A percentile compares a stretch with the other conserved stretches of the same genome.
Evolutionary conservation across 2,797 vertebrate genomes (phyloP).

Genomic region (Buphagus erythrorhynchus): DNA sequence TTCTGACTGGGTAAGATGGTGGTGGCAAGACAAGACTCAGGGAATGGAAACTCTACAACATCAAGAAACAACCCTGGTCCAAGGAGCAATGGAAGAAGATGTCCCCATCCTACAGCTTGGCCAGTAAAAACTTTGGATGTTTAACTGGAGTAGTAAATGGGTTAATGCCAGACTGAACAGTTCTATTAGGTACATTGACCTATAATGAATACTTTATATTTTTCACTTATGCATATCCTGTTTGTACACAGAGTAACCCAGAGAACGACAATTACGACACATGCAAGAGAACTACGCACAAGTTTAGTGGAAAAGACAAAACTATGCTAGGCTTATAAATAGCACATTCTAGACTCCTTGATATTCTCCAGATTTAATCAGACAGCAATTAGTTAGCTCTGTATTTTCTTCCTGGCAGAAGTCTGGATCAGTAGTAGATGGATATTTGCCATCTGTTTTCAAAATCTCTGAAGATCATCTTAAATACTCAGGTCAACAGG

Average conservation of each 20-base stretch:
- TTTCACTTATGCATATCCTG: neutral
- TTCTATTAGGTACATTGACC: neutral
- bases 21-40: neutral
- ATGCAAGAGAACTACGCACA: neutral
- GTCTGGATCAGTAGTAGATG: neutral
- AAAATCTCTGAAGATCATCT: neutral
- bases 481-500: slow-evolving; percentile 4
- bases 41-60: neutral
- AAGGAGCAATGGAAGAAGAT: neutral
- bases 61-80: neutral
- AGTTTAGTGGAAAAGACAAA: neutral
- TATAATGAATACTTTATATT: neutral
- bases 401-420: neutral
- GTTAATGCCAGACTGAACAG: neutral
- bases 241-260: neutral
- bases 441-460: neutral
- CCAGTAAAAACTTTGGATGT: neutral
- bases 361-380: neutral
- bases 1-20: neutral
- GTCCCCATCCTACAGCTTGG: neutral
- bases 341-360: neutral
- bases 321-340: neutral
- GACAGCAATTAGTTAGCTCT: neutral
- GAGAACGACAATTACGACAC: neutral
- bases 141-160: neutral